These are phyloP conservation scores for Tetranychus cinnabarinus DNA, from an alignment of 1,140 invertebrate species.

Conservation along the genomic window DNA sequence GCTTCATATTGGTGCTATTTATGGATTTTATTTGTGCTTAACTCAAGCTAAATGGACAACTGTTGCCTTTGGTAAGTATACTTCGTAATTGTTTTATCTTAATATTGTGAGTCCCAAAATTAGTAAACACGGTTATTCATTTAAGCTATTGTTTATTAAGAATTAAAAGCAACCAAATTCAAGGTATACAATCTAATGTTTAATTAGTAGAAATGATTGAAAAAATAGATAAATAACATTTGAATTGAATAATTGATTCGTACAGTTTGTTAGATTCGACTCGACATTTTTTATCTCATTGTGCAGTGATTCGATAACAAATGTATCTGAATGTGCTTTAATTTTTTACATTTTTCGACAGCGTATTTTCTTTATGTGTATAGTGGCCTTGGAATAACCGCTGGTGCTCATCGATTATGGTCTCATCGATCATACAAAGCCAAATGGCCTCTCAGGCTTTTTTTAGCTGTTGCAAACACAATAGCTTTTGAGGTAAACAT, in stretches of 20 bases:
- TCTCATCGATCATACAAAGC: conserved; percentile 29
- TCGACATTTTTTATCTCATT: too few relatives aligned
- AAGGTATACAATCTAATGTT: too few relatives aligned
- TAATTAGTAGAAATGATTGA: too few relatives aligned
- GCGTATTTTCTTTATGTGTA: not conserved
- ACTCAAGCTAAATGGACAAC: conserved; percentile 53
- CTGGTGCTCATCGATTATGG: conserved; percentile 28
- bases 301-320: too few relatives aligned
- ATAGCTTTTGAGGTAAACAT: conserved; percentile 44
- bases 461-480: conserved; percentile 33
- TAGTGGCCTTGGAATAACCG: not conserved
- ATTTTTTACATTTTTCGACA: not conserved
- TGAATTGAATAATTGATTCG: too few relatives aligned
- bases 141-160: too few relatives aligned
- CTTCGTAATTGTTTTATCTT: not conserved
- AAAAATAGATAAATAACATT: too few relatives aligned
- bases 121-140: too few relatives aligned
- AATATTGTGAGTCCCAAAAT: too few relatives aligned
- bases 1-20: conserved; percentile 59
- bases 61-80: conserved; percentile 41
- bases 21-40: conserved; percentile 54
- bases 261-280: too few relatives aligned
- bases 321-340: too few relatives aligned
- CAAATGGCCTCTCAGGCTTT: conserved; percentile 21
- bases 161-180: too few relatives aligned